A percentile compares a stretch with the other conserved stretches of the same genome.
These are phyloP conservation scores for Heteromurus nitidus DNA, from an alignment of 2,888 invertebrate species.

Conservation along the genomic window DNA sequence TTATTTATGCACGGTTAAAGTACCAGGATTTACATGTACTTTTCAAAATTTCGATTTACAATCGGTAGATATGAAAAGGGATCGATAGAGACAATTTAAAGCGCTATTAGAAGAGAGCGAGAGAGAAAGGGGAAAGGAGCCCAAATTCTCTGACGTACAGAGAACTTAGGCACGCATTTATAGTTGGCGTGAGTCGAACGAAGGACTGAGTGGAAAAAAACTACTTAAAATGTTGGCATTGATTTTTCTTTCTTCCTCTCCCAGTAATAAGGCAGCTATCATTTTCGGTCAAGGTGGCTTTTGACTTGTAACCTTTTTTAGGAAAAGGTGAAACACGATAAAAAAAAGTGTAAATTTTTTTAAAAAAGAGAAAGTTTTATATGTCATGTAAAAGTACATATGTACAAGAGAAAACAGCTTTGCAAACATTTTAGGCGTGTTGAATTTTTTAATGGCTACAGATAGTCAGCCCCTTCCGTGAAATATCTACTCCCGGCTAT, in stretches of 20 bases:
- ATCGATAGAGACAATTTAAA: background rate
- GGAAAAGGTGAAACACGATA: slow-evolving; percentile 21
- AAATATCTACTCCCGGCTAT: background rate
- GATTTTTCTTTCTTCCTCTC: slow-evolving; percentile 20
- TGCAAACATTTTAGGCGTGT: background rate
- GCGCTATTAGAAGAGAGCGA: too few species aligned
- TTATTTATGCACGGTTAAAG: background rate
- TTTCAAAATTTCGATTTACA: background rate
- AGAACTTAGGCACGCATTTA: background rate
- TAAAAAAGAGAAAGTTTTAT: slow-evolving; percentile 22
- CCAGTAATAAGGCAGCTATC: background rate
- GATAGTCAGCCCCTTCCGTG: background rate
- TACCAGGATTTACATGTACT: background rate
- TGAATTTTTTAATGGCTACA: background rate
- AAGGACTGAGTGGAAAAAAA: background rate
- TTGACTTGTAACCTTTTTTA: slow-evolving; percentile 27
- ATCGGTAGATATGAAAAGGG: background rate
- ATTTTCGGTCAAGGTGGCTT: slow-evolving; percentile 25
- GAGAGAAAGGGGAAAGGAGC: background rate
- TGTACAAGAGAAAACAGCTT: background rate
- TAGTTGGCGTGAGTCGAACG: background rate
- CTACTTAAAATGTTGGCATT: slow-evolving; percentile 15
- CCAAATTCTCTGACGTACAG: background rate
- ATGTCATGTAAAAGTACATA: too few species aligned
- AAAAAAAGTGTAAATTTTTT: slow-evolving; percentile 26